phyloP scores from a whole-genome alignment of 2,113 vertebrate species.

The Psittacula cyanocephala region DNA sequence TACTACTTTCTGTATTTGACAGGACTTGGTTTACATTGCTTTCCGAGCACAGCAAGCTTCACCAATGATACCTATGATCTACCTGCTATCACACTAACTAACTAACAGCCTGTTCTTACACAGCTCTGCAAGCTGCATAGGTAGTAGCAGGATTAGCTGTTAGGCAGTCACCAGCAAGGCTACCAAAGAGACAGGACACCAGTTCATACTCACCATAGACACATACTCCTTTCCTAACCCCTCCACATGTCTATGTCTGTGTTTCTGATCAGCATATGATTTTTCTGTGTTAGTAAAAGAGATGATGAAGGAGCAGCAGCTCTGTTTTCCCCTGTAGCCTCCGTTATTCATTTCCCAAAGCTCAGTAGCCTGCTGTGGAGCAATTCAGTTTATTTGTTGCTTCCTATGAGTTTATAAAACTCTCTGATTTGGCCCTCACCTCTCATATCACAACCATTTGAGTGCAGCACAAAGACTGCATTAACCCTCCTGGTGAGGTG shows the following conservation, averaged over 20 bases:
- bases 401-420: not conserved
- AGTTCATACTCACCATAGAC: not conserved
- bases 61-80: not conserved
- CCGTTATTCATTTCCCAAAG: not conserved
- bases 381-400: not conserved
- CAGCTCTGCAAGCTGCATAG: not conserved
- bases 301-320: fast-evolving
- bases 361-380: not conserved
- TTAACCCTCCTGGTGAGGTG: not conserved
- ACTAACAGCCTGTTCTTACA: not conserved
- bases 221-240: not conserved
- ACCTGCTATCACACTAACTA: too few species aligned
- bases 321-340: not conserved
- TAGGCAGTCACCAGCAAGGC: fast-evolving
- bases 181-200: not conserved
- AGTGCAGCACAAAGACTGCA: not conserved
- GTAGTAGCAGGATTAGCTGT: not conserved
- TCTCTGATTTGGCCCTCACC: not conserved
- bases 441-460: not conserved
- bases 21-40: not conserved
- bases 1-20: not conserved
- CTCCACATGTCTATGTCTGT: not conserved
- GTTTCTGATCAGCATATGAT: not conserved
- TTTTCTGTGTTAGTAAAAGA: not conserved
- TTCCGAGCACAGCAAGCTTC: not conserved